A percentile compares a stretch with the other conserved stretches of the same genome.
These are phyloP conservation scores for Hypomecis punctinalis DNA, from an alignment of 2,888 invertebrate genomes.

Conservation along the genomic window DNA sequence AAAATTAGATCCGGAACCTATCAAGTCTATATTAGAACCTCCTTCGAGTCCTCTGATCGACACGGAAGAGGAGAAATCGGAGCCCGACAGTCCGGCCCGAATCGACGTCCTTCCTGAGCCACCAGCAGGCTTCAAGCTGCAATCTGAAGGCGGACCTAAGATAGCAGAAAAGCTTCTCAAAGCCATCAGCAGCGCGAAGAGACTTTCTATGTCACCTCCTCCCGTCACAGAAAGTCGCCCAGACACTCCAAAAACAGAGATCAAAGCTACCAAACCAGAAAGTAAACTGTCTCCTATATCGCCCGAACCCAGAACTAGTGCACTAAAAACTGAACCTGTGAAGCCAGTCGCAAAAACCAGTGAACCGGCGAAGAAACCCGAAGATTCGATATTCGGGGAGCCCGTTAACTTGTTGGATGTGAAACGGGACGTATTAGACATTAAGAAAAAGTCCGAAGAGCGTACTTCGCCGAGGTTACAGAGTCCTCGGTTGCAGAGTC, in stretches of 20 bases:
- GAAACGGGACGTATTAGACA: constrained; percentile 66
- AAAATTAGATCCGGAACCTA: constrained; percentile 58
- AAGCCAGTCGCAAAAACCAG: constrained; percentile 56
- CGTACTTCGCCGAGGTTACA: constrained; percentile 65
- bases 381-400: constrained; percentile 74
- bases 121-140: constrained; percentile 76
- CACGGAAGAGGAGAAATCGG: constrained; percentile 80
- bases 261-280: constrained; percentile 57
- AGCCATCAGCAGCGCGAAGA: constrained; percentile 85
- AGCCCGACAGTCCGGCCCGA: constrained; percentile 79
- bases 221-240: constrained; percentile 62
- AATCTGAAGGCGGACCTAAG: constrained; percentile 80
- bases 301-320: constrained; percentile 52
- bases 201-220: constrained; percentile 78
- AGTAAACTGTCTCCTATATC: constrained; percentile 56
- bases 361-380: constrained; percentile 60
- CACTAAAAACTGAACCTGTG: constrained; percentile 51
- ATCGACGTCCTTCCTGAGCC: constrained; percentile 80
- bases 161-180: constrained; percentile 87
- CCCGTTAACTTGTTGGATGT: constrained; percentile 68
- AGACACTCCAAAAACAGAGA: constrained; percentile 66
- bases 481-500: constrained; percentile 68
- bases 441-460: constrained; percentile 73
- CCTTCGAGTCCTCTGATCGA: constrained; percentile 77
- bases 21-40: constrained; percentile 59